Base-by-base conservation (phyloP, 2,113 vertebrate genomes). In the Prinia subflava region DNA sequence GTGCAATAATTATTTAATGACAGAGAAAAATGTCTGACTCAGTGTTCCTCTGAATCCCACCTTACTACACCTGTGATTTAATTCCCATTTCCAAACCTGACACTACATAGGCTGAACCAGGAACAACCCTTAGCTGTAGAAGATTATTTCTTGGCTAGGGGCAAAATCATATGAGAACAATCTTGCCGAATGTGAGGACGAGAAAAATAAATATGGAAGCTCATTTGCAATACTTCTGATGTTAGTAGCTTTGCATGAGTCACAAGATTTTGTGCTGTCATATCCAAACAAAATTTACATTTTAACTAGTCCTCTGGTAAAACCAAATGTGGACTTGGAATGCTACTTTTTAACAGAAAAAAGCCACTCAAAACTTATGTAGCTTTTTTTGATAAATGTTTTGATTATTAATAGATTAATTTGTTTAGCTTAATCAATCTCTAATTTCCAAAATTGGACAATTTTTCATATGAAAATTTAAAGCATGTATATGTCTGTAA, bases 341-440 rank as follows among this genome's bases (percentile, higher is more conserved):
- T 56, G 24, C 5, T 33, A 16, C 37, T 63, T 65, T 74, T 74
- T 33, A 74, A 55, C 28, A 52, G 6, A 33, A 68, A 65, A 90
- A 68, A 59, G 1, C 2, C 18, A 41, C 17, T 57, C 6, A 35
- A 33, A 25, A 23, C 11, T 78, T 75, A 6, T 0, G 1, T 11
- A 71, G 5, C 1, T 49, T 57, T 80, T 83, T 84, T 67, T 25
- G 1, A 65, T 47, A 42, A 56, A 33, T 69, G 1, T 9, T 76
- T 79, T 11, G 0, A 35, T 64, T 60, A 65, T 71, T 79, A 70
- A 13, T n/a, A 67, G 9, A 44, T 47, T 17, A 17, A 60, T 56
- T 74, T 55, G 41, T 62, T 83, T 74, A 65, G 4, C 1, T 74
- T 71, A 71, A 44, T 57, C 0, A 2, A 6, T 52, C 10, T 91